Base-by-base conservation (phyloP, 2,888 invertebrate species). In the Agrotis clavis region DNA sequence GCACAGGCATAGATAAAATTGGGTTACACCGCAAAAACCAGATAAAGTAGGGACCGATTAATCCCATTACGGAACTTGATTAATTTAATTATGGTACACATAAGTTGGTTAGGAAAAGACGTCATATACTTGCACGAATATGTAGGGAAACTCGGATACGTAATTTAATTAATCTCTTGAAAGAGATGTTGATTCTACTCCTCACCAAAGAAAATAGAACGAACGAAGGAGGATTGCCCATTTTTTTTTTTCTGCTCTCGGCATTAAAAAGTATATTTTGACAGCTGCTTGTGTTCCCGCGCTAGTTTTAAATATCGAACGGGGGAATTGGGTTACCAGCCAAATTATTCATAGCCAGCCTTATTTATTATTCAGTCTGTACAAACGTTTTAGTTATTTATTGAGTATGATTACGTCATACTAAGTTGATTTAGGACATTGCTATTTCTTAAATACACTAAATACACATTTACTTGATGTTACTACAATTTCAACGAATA, bases 71-170 rank as follows among this genome's bases (percentile, higher is more conserved):
- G 21, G 56, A 67, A 77, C 48, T 76, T 65, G 48, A 50, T 62
- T 68, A 76, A 79, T 81, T 74, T 62, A 61, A 73, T 82, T 74
- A 82, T 71, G 65, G 64, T 70, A 63, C 71, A 51, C 60, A 57
- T 78, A 79, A 60, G 45, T 71, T 57, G 47, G 67, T 78, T 76
- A 78, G 47, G 65, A 51, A 67, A 60, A 48, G 57, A 30, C 67
- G 25, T 61, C 47, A 53, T 63, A 54, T 25, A 74, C 25, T 56
- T 9, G 5, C 13, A 63, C 41, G 41, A 51, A 78, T 67, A 65
- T 70, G 16, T 63, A 11, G 41, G 41, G 13, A 65, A 67, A 81
- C 48, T 61, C 16, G 48, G 51, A 51, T 61, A 11, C 51, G 47
- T 80, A 81, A 79, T 76, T 61, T 14, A 67, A 79, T 81, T 79